A percentile compares a stretch with the other conserved stretches of the same genome.
phyloP scores from a whole-genome alignment of 2,888 invertebrate genomes.

The Bhutanitis thaidina region DNA sequence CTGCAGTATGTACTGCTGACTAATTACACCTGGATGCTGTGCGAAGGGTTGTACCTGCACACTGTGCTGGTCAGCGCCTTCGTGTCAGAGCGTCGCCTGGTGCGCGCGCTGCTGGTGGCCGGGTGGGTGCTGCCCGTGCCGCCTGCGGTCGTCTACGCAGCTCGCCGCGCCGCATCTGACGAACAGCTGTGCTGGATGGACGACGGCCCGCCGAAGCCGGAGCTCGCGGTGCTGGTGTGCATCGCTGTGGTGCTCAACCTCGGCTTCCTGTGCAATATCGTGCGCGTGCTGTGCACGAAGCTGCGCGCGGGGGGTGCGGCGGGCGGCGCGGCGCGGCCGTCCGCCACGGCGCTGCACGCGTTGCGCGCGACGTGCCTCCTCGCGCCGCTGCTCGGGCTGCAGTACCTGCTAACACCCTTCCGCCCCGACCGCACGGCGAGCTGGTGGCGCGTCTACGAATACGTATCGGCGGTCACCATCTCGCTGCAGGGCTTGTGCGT shows the following conservation, averaged over 20 bases:
- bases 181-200: slow-evolving; percentile 85
- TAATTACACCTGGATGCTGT: slow-evolving; percentile 98
- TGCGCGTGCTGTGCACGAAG: slow-evolving; percentile 91
- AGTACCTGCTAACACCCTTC: slow-evolving; percentile 93
- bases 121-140: slow-evolving; percentile 91
- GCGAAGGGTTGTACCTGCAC: slow-evolving; percentile 96
- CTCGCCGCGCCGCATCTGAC: slow-evolving; percentile 80
- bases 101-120: slow-evolving; percentile 89
- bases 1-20: slow-evolving; percentile 94
- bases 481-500: slow-evolving; percentile 96
- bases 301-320: slow-evolving; percentile 83
- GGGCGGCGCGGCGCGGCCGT: slow-evolving; percentile 76
- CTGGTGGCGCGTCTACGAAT: slow-evolving; percentile 90
- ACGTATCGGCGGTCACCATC: slow-evolving; percentile 90
- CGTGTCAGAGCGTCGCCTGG: slow-evolving; percentile 91
- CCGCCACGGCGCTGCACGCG: slow-evolving; percentile 83
- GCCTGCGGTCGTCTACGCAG: slow-evolving; percentile 83
- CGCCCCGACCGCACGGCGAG: slow-evolving; percentile 84
- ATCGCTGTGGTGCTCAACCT: slow-evolving; percentile 90
- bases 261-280: slow-evolving; percentile 93
- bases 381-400: slow-evolving; percentile 94
- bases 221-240: slow-evolving; percentile 88
- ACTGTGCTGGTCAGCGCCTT: slow-evolving; percentile 95
- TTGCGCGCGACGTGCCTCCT: slow-evolving; percentile 90
- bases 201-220: slow-evolving; percentile 83